Conservation (phyloP, 2,113 vertebrate genomes). For the Tenrec ecaudatus region DNA sequence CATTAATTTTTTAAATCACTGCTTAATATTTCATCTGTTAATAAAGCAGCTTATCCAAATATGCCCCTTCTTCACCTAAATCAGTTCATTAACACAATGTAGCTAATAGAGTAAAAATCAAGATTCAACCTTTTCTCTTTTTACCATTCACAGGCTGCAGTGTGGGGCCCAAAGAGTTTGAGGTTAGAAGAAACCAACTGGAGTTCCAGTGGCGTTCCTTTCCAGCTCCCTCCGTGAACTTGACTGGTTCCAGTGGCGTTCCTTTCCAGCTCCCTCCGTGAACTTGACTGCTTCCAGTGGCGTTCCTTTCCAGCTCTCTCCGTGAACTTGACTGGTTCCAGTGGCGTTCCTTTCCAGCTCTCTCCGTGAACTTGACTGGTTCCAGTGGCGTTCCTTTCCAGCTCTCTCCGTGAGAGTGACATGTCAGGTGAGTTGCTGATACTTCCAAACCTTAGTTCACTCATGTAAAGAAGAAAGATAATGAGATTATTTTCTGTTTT, state of each 20-base stretch:
- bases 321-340: not conserved
- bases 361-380: not conserved
- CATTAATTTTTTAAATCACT: not conserved
- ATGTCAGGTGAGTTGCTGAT: not conserved
- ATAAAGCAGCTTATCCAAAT: not conserved
- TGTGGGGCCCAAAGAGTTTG: not conserved
- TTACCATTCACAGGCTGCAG: not conserved
- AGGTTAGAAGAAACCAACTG: not conserved
- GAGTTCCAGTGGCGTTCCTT: not conserved
- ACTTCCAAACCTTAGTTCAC: not conserved
- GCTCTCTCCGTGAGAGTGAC: no score
- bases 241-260: not conserved
- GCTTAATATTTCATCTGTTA: not conserved
- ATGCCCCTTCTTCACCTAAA: constrained; percentile 6
- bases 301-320: not conserved
- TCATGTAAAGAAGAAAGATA: not conserved
- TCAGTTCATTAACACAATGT: not conserved
- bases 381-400: not conserved
- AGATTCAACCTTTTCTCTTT: not conserved
- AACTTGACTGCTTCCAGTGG: not conserved
- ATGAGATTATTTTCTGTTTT: not conserved
- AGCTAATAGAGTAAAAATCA: constrained; percentile 22
- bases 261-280: not conserved
- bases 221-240: not conserved
- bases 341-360: not conserved